These are phyloP conservation scores for Carassius carassius DNA, from an alignment of 2,113 vertebrate genomes.

Conservation along the genomic window DNA sequence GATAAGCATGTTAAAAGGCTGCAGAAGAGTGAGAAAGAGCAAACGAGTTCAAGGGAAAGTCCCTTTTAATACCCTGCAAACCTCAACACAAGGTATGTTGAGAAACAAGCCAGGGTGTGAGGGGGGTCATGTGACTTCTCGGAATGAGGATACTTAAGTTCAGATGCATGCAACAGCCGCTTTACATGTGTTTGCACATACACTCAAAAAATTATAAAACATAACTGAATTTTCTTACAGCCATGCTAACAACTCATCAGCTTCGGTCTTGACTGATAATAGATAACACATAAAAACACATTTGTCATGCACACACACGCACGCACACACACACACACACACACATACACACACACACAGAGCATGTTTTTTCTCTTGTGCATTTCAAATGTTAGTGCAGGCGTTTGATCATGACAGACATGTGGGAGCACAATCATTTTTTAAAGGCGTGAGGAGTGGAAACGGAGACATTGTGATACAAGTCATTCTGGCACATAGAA, in stretches of 20 bases:
- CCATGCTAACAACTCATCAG: neutral
- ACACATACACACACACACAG: neutral
- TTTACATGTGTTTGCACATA: slow-evolving; percentile 11
- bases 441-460: neutral
- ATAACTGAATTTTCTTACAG: neutral
- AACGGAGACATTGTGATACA: neutral
- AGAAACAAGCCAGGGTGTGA: slow-evolving; percentile 70
- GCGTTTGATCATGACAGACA: neutral
- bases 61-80: slow-evolving; percentile 73
- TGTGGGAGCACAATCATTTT: neutral
- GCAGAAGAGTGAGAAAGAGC: slow-evolving; percentile 51
- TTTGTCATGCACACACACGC: neutral
- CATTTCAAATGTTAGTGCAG: slow-evolving; percentile 20
- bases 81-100: slow-evolving; percentile 74
- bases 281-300: neutral
- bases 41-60: slow-evolving; percentile 73
- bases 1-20: slow-evolving; percentile 4
- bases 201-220: neutral
- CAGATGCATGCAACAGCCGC: slow-evolving; percentile 50
- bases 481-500: neutral
- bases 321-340: neutral
- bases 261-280: neutral
- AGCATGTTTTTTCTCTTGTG: neutral
- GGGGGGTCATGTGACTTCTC: slow-evolving; percentile 79
- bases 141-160: slow-evolving; percentile 72